These are phyloP conservation scores for Ylistrum balloti DNA, from an alignment of 1,140 invertebrate genomes.

Conservation along the genomic window DNA sequence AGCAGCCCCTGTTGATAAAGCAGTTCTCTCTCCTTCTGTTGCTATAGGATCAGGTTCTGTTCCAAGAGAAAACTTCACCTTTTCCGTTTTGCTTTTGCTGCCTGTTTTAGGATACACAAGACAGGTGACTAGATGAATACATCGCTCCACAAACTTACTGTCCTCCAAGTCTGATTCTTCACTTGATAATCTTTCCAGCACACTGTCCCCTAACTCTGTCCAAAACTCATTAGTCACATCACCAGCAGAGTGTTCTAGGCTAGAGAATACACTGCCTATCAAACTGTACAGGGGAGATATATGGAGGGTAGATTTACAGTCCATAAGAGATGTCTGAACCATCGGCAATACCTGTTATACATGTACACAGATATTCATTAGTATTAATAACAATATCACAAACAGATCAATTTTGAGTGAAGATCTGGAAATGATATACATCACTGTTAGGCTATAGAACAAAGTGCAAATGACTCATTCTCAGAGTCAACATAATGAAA, in stretches of 20 bases:
- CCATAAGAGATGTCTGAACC: slow-evolving; percentile 73
- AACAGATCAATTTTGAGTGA: no score
- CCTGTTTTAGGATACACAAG: slow-evolving; percentile 58
- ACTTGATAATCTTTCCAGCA: slow-evolving; percentile 57
- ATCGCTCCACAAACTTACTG: slow-evolving; percentile 61
- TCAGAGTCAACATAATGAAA: no score
- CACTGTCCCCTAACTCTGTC: slow-evolving; percentile 61
- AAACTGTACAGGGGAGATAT: slow-evolving; percentile 69
- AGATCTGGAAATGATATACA: no score
- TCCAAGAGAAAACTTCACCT: slow-evolving; percentile 57
- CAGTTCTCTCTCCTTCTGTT: slow-evolving; percentile 36
- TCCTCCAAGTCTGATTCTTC: slow-evolving; percentile 47
- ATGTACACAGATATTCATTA: not conserved
- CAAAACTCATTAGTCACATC: slow-evolving; percentile 60
- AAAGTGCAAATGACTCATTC: no score
- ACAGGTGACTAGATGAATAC: slow-evolving; percentile 63
- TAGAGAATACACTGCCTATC: slow-evolving; percentile 63
- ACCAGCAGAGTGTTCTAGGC: slow-evolving; percentile 58
- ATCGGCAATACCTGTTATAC: slow-evolving; percentile 73
- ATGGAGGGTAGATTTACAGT: slow-evolving; percentile 68
- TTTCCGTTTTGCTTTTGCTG: slow-evolving; percentile 59
- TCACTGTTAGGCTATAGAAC: no score
- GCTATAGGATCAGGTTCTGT: not conserved
- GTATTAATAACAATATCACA: no score
- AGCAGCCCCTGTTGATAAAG: slow-evolving; percentile 37